A percentile compares a stretch with the other conserved stretches of the same genome.
Conservation (phyloP, 2,888 invertebrate species). For the Clitarchus hookeri region DNA sequence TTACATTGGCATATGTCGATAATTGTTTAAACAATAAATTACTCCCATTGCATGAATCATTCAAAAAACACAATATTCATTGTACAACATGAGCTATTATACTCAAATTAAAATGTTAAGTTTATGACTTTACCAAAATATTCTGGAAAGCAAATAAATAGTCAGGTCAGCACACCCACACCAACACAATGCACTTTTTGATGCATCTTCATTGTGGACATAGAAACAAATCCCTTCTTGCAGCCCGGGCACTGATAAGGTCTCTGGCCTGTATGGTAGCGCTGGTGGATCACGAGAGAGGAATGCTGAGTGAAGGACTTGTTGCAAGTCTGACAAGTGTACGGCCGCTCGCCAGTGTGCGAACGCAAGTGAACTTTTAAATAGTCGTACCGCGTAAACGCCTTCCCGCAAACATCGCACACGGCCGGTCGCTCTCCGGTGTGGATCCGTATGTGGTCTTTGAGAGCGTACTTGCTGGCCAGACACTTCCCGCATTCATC, state of each 20-base stretch:
- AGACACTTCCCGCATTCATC: conserved; percentile 52
- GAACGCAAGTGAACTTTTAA: conserved; percentile 48
- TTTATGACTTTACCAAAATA: background rate
- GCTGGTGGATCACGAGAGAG: conserved; percentile 53
- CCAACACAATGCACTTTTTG: conserved; percentile 29
- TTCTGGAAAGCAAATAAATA: background rate
- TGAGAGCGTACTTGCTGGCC: conserved; percentile 28
- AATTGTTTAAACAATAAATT: too few relatives aligned
- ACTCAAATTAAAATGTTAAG: too few relatives aligned
- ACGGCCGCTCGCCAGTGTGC: conserved; percentile 48
- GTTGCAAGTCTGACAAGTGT: conserved; percentile 50
- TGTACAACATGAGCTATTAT: too few relatives aligned
- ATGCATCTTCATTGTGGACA: conserved; percentile 40
- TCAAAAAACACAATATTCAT: too few relatives aligned
- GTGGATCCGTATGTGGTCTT: conserved; percentile 34
- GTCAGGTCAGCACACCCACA: background rate
- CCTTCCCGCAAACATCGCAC: conserved; percentile 47
- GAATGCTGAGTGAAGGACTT: conserved; percentile 52
- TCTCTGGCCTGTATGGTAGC: conserved; percentile 47
- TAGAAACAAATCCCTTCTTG: conserved; percentile 43
- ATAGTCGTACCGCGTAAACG: conserved; percentile 47
- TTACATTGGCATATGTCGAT: too few relatives aligned
- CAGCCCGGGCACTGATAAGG: conserved; percentile 28
- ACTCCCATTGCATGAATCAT: too few relatives aligned
- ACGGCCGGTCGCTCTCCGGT: conserved; percentile 38